Evolutionary conservation across 2,797 vertebrate genomes (phyloP).

Genomic region (Taeniopygia guttata): DNA sequence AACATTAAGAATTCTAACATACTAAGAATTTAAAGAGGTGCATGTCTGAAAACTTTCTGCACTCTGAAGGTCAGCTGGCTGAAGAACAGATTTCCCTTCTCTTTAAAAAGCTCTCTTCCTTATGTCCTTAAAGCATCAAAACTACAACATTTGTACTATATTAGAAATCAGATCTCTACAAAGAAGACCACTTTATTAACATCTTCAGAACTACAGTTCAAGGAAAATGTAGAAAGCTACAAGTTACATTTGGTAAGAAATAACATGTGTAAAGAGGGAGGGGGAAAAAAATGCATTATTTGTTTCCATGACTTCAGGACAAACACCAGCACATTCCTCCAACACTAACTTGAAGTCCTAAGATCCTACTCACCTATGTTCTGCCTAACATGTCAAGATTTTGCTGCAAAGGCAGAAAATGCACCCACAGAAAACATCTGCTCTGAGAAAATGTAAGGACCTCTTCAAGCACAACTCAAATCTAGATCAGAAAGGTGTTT

Average conservation of each 20-base stretch:
- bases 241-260: neutral
- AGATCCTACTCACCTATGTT: neutral
- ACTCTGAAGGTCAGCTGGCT: neutral
- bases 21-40: neutral
- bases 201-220: neutral
- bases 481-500: neutral
- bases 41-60: neutral
- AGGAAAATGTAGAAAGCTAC: neutral
- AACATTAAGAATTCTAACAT: neutral
- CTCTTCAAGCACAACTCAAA: neutral
- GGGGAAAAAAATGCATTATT: neutral
- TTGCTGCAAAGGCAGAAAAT: accelerated
- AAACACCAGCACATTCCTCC: neutral
- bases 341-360: neutral
- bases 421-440: neutral
- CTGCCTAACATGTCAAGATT: neutral
- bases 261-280: neutral
- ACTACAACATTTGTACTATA: neutral
- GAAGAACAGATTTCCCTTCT: neutral
- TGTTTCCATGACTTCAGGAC: neutral
- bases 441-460: neutral
- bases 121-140: neutral
- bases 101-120: neutral
- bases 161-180: neutral
- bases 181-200: neutral